phyloP scores from a whole-genome alignment of 2,797 vertebrate genomes.

The Okamejei kenojei region DNA sequence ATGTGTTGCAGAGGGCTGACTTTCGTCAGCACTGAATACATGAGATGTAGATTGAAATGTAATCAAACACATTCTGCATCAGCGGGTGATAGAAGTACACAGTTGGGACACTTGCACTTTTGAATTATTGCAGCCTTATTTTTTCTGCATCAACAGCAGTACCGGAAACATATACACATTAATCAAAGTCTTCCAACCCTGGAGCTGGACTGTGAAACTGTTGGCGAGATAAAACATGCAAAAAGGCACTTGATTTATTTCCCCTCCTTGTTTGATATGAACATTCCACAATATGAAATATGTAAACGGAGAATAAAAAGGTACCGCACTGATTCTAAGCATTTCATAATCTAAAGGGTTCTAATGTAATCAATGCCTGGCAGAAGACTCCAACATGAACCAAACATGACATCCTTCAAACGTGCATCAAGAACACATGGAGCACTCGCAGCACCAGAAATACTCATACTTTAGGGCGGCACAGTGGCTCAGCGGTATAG shows the following conservation, averaged over 20 bases:
- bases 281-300: not conserved
- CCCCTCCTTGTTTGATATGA: not conserved
- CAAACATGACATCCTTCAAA: not conserved
- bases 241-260: not conserved
- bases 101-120: not conserved
- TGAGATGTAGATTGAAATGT: not conserved
- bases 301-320: not conserved
- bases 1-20: not conserved
- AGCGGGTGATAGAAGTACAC: not conserved
- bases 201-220: not conserved
- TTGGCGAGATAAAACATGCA: not conserved
- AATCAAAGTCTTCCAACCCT: not conserved
- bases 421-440: not conserved
- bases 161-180: not conserved
- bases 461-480: no score
- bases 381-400: not conserved
- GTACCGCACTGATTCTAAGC: not conserved
- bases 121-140: not conserved
- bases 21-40: not conserved
- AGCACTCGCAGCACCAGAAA: not conserved
- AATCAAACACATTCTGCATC: not conserved
- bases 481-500: no score
- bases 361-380: not conserved
- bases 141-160: not conserved
- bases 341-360: not conserved